Base-by-base conservation (phyloP, 2,888 invertebrate genomes). In the Rotaria socialis region DNA sequence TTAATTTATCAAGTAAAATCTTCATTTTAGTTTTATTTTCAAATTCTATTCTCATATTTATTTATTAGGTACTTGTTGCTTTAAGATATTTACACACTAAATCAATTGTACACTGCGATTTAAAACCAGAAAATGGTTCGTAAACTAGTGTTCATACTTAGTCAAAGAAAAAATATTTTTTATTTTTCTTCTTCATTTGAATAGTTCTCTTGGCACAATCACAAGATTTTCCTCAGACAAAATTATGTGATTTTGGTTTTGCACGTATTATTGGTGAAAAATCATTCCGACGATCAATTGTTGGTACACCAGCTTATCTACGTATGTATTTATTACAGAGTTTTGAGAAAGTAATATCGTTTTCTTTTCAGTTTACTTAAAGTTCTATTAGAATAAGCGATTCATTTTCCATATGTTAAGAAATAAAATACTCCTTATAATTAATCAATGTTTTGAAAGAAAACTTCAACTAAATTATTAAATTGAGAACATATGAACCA, bases 251-350 rank as follows among this genome's bases (percentile, higher is more conserved):
- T 93, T 99, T 99, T 92, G 99, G 99, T 85, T 99, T 98, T 92
- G 98, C 99, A 14, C 93, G 98, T 89, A 99, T 99, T 90, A 99
- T 99, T 90, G 99, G 99, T 3, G 98, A 99, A 92, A 97, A 97
- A 92, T 97, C 97, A 85, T 99, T 99, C 92, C 93, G 99, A 11
- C 90, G 98, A 89, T 97, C 97, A 85, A 97, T 99, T 35, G 99
- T 99, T 60, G 99, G 99, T 87, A 99, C 99, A 0, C 99, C 99
- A 3, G 99, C 99, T 0, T 99, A 99, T 92, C 93, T 99, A 87
- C 96, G 96, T 95, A 90, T 35, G 67, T 55, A 55, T 55, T 22
- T 16, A 5, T 16, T 55, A 19, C 19, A 22, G 7, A 0, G 19
- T 14, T n/a, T 60, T n/a, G 50, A 60, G n/a, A 24, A 16, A 16